Evolutionary conservation across 1,140 invertebrate species (phyloP).

Genomic region (Micrasema minimum): DNA sequence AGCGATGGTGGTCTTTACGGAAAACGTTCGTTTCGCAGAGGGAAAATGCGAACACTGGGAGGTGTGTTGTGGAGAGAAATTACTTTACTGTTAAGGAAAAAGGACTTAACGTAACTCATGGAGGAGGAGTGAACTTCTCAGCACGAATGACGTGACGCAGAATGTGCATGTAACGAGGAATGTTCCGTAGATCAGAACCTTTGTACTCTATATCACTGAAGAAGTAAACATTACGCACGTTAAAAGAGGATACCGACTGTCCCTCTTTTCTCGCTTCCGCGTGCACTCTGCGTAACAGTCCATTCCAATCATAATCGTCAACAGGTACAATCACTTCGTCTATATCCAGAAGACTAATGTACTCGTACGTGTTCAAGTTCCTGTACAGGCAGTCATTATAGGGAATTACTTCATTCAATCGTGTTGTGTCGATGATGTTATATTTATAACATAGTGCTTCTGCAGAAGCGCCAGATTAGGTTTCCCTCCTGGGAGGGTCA

Average conservation of each 20-base stretch:
- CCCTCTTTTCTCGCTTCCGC: constrained; percentile 76
- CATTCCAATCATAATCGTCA: constrained; percentile 79
- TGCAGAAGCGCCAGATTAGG: constrained; percentile 89
- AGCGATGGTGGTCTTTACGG: constrained; percentile 59
- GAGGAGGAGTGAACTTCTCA: constrained; percentile 61
- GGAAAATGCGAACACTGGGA: too few species aligned
- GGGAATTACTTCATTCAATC: constrained; percentile 94
- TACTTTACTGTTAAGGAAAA: constrained; percentile 62
- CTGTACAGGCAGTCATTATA: constrained; percentile 97
- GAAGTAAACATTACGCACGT: constrained; percentile 94
- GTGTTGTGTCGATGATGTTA: constrained; percentile 88
- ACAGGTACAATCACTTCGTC: constrained; percentile 96
- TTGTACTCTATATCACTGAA: constrained; percentile 86
- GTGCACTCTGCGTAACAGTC: constrained; percentile 80
- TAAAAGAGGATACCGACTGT: constrained; percentile 81
- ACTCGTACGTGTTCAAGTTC: constrained; percentile 90
- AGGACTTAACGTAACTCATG: constrained; percentile 65
- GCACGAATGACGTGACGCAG: constrained; percentile 63
- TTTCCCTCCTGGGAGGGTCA: constrained; percentile 90
- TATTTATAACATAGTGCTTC: constrained; percentile 88
- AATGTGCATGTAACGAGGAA: constrained; percentile 62
- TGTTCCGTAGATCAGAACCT: constrained; percentile 83
- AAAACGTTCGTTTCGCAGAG: too few species aligned
- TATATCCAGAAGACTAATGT: constrained; percentile 89
- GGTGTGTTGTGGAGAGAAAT: constrained; percentile 66